These are phyloP conservation scores for Ophion ventricosus DNA, from an alignment of 2,888 invertebrate species.

Conservation along the genomic window DNA sequence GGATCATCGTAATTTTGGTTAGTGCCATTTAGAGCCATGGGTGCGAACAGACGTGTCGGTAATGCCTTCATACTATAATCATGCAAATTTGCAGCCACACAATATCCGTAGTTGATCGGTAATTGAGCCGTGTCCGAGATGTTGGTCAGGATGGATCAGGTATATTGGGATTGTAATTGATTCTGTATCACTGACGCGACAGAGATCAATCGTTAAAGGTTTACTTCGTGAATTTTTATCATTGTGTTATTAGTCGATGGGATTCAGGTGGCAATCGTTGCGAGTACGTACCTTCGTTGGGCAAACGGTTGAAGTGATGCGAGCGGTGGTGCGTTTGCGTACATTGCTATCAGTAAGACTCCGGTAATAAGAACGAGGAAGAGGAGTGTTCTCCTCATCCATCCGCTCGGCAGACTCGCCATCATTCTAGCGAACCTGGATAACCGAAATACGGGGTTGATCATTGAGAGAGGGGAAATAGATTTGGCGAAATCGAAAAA, in stretches of 20 bases:
- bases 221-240: neutral
- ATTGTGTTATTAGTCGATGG: neutral
- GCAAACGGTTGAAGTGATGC: slow-evolving; percentile 81
- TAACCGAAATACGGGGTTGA: neutral
- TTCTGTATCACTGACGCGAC: neutral
- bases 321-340: slow-evolving; percentile 82
- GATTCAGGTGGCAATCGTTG: neutral
- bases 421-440: slow-evolving; percentile 80
- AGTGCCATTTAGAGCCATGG: slow-evolving; percentile 76
- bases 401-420: slow-evolving; percentile 85
- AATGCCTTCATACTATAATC: slow-evolving; percentile 77
- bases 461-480: too few species aligned
- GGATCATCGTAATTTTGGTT: slow-evolving; percentile 74
- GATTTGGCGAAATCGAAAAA: too few species aligned
- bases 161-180: neutral
- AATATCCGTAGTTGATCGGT: slow-evolving; percentile 22
- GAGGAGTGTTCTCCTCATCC: slow-evolving; percentile 85
- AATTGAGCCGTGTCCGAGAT: slow-evolving; percentile 12
- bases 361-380: slow-evolving; percentile 84
- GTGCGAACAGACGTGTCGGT: slow-evolving; percentile 76
- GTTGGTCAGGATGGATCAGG: slow-evolving; percentile 13
- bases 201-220: neutral
- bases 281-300: slow-evolving; percentile 78
- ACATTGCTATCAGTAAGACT: slow-evolving; percentile 84
- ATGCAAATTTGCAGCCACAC: slow-evolving; percentile 29